Evolutionary conservation across 2,113 vertebrate genomes (phyloP).

Genomic region (Tragelaphus strepsiceros): DNA sequence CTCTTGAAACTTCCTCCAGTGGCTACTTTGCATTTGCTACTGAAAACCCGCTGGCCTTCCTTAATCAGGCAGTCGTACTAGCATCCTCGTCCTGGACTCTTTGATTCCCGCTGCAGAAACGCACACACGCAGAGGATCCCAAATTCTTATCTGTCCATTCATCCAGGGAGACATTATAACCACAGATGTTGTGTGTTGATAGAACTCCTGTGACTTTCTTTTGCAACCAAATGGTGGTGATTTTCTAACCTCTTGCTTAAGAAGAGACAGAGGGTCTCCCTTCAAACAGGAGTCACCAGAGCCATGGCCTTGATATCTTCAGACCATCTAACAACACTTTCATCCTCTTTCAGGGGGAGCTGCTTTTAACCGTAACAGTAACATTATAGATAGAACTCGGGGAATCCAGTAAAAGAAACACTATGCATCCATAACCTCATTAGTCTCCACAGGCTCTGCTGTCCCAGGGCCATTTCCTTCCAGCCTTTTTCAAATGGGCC

Average conservation of each 20-base stretch:
- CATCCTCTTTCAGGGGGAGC: not conserved
- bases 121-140: not conserved
- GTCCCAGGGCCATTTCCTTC: not conserved
- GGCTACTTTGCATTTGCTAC: not conserved
- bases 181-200: not conserved
- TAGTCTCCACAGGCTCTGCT: not conserved
- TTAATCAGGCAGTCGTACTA: not conserved
- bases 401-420: not conserved
- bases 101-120: not conserved
- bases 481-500: not conserved
- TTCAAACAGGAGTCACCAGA: not conserved
- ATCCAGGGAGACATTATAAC: not conserved
- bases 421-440: not conserved
- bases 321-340: not conserved
- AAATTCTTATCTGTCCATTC: not conserved
- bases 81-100: not conserved
- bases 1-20: not conserved
- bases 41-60: not conserved
- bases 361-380: not conserved
- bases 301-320: not conserved
- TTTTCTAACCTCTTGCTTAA: not conserved
- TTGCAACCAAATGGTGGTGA: not conserved
- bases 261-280: not conserved
- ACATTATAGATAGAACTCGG: not conserved
- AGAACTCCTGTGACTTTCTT: not conserved